These are phyloP conservation scores for Mus spicilegus DNA, from an alignment of 2,113 vertebrate genomes.

Conservation along the genomic window DNA sequence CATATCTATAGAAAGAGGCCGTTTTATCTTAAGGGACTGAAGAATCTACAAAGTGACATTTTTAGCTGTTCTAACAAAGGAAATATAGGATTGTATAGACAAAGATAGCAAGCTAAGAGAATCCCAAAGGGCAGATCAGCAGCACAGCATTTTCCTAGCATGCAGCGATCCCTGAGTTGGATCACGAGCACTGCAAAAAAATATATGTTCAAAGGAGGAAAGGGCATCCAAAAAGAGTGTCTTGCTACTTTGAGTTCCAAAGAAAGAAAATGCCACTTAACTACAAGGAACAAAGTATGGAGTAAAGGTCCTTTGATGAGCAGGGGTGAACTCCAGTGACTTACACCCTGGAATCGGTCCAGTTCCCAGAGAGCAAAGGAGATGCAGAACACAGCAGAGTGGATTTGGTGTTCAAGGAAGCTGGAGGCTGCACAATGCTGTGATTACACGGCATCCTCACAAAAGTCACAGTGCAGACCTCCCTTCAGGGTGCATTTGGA, in stretches of 20 bases:
- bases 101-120: neutral
- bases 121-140: neutral
- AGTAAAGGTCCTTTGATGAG: neutral
- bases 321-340: neutral
- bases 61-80: neutral
- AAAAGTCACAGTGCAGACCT: neutral
- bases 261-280: slow-evolving; percentile 44
- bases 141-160: neutral
- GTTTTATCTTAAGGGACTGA: neutral
- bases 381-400: neutral
- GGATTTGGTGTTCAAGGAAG: neutral
- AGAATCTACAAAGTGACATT: neutral
- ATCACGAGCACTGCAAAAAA: neutral
- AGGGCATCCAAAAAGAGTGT: neutral
- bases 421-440: neutral
- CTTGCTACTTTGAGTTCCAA: neutral
- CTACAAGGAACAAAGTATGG: neutral
- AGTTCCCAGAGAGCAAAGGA: neutral
- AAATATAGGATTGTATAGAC: neutral
- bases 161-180: neutral
- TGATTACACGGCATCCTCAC: neutral
- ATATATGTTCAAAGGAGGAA: neutral
- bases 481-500: neutral
- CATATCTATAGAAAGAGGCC: neutral
- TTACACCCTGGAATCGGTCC: neutral